These are phyloP conservation scores for Pelusios castaneus DNA, from an alignment of 2,113 vertebrate species.

Conservation along the genomic window DNA sequence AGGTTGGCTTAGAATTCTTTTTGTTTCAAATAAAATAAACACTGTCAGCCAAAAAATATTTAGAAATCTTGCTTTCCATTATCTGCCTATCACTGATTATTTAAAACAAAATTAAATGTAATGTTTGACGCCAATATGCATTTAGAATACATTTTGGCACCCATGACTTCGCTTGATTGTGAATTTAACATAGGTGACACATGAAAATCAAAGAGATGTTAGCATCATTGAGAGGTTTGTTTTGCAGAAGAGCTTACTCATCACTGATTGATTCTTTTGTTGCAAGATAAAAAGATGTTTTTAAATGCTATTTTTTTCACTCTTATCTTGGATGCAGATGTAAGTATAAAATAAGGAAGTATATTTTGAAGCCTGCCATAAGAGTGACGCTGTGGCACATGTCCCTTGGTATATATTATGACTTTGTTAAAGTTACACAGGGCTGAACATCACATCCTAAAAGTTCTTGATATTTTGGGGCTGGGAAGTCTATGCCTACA, in stretches of 20 bases:
- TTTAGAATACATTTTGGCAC: neutral
- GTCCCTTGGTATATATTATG: neutral
- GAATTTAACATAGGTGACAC: neutral
- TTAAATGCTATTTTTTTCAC: neutral
- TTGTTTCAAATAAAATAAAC: neutral
- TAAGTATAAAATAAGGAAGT: neutral
- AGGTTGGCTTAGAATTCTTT: neutral
- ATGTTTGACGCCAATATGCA: neutral
- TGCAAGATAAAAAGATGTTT: neutral
- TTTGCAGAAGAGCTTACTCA: neutral
- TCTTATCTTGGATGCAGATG: neutral
- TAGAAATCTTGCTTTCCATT: slow-evolving; percentile 19
- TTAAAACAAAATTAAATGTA: slow-evolving; percentile 11
- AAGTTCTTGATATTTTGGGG: neutral
- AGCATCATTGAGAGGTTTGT: neutral
- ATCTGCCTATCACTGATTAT: neutral
- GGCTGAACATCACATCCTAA: no score
- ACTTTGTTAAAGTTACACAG: neutral
- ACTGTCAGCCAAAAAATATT: slow-evolving; percentile 7
- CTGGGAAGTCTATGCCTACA: neutral
- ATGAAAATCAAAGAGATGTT: neutral
- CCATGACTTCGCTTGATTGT: neutral
- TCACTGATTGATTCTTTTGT: neutral
- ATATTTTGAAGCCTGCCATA: neutral
- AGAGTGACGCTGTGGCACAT: neutral